phyloP scores from a whole-genome alignment of 2,888 invertebrate species.

The Globia sparganii region DNA sequence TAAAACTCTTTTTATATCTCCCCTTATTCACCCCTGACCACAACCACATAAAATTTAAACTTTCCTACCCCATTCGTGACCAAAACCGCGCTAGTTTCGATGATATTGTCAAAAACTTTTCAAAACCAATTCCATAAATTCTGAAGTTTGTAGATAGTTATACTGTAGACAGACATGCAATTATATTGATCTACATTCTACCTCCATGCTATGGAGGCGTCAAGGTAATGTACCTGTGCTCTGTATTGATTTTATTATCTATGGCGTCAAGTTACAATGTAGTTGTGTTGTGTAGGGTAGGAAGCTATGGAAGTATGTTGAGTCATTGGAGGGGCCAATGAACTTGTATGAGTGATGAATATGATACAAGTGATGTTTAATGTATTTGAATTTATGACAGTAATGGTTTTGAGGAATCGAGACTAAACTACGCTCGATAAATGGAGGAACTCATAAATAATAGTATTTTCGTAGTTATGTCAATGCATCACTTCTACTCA shows the following conservation, averaged over 20 bases:
- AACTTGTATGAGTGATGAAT: slow-evolving; percentile 27
- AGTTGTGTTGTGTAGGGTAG: slow-evolving; percentile 23
- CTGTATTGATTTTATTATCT: slow-evolving; percentile 52
- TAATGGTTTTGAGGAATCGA: slow-evolving; percentile 3
- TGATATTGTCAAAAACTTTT: slow-evolving; percentile 40
- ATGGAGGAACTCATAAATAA: not conserved
- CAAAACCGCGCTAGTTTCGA: slow-evolving; percentile 7
- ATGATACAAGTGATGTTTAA: slow-evolving; percentile 1
- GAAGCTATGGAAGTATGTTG: not conserved
- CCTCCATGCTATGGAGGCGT: slow-evolving; percentile 14
- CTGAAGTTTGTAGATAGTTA: slow-evolving; percentile 25
- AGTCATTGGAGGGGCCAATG: slow-evolving; percentile 28
- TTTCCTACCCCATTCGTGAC: slow-evolving; percentile 16
- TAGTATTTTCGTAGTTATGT: not conserved
- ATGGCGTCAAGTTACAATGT: slow-evolving; percentile 31
- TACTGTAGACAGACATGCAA: slow-evolving; percentile 37
- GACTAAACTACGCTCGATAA: not conserved
- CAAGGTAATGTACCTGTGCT: slow-evolving; percentile 40
- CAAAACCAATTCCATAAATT: slow-evolving; percentile 24
- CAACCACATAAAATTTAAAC: slow-evolving; percentile 9
- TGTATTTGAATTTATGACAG: slow-evolving; percentile 14
- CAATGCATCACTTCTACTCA: not conserved
- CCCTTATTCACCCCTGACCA: not conserved
- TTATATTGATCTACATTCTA: slow-evolving; percentile 41
- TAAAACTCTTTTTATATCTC: slow-evolving; percentile 3